Evolutionary conservation across 2,888 invertebrate species (phyloP).

Genomic region (Margaritifera margaritifera): DNA sequence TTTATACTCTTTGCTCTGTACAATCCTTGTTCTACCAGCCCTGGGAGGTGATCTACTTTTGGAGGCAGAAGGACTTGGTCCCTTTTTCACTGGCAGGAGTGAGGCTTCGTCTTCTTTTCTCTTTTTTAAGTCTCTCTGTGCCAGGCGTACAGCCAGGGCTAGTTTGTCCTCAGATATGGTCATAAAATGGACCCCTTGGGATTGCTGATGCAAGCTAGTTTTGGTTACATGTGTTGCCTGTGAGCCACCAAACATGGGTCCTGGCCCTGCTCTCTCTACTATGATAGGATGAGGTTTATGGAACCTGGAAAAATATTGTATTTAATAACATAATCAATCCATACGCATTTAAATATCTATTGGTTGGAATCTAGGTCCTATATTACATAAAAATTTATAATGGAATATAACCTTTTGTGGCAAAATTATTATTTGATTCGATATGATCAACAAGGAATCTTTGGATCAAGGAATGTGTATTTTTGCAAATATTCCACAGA

Average conservation of each 20-base stretch:
- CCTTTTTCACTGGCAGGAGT: slow-evolving; percentile 40
- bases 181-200: slow-evolving; percentile 42
- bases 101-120: slow-evolving; percentile 44
- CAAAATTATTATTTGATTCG: no score
- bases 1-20: slow-evolving; percentile 38
- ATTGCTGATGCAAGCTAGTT: slow-evolving; percentile 9
- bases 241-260: slow-evolving; percentile 6
- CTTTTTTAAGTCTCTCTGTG: slow-evolving; percentile 62
- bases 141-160: slow-evolving; percentile 60
- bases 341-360: no score
- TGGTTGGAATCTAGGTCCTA: no score
- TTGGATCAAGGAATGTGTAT: no score
- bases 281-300: slow-evolving; percentile 46
- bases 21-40: slow-evolving; percentile 30
- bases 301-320: slow-evolving; percentile 19
- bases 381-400: no score
- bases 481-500: no score
- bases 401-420: no score
- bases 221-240: slow-evolving; percentile 8
- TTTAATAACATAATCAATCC: neutral
- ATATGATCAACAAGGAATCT: no score
- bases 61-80: slow-evolving; percentile 24
- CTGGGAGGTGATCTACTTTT: slow-evolving; percentile 21
- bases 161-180: slow-evolving; percentile 60
- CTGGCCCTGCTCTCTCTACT: slow-evolving; percentile 39